Evolutionary conservation across 2,888 invertebrate species (phyloP).

Genomic region (Dynastes maya): DNA sequence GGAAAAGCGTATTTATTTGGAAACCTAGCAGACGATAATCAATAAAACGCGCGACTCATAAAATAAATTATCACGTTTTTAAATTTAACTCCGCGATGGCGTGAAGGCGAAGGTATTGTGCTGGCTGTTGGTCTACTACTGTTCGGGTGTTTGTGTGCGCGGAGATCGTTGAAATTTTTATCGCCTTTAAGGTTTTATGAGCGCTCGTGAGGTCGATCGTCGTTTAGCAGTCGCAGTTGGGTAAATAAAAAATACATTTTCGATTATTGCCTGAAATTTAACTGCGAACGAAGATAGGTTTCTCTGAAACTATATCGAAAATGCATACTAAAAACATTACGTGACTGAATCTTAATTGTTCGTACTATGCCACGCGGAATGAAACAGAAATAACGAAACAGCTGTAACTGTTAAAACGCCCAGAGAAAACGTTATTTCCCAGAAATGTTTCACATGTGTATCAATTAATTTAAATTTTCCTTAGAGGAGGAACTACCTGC

Average conservation of each 20-base stretch:
- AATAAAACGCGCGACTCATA: conserved; percentile 40
- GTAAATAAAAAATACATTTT: background rate
- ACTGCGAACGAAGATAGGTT: background rate
- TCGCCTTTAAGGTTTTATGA: conserved; percentile 17
- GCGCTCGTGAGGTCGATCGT: background rate
- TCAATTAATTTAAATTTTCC: too few relatives aligned
- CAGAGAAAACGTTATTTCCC: too few relatives aligned
- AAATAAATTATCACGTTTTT: conserved; percentile 46
- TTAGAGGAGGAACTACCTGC: too few relatives aligned
- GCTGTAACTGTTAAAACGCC: too few relatives aligned
- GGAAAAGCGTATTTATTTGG: conserved; percentile 3
- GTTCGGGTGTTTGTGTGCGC: background rate
- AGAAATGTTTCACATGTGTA: too few relatives aligned
- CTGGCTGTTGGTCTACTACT: background rate
- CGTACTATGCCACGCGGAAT: too few relatives aligned
- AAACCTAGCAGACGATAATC: conserved; percentile 9
- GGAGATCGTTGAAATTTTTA: conserved; percentile 11
- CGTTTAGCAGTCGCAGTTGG: too few relatives aligned
- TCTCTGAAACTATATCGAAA: too few relatives aligned
- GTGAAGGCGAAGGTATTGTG: background rate
- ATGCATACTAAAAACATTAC: too few relatives aligned
- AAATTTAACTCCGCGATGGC: conserved; percentile 32
- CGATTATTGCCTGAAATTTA: background rate
- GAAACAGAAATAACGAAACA: too few relatives aligned
- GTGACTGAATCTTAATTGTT: too few relatives aligned